Evolutionary conservation across 1,140 invertebrate genomes (phyloP).

Genomic region (Asobara japonica): DNA sequence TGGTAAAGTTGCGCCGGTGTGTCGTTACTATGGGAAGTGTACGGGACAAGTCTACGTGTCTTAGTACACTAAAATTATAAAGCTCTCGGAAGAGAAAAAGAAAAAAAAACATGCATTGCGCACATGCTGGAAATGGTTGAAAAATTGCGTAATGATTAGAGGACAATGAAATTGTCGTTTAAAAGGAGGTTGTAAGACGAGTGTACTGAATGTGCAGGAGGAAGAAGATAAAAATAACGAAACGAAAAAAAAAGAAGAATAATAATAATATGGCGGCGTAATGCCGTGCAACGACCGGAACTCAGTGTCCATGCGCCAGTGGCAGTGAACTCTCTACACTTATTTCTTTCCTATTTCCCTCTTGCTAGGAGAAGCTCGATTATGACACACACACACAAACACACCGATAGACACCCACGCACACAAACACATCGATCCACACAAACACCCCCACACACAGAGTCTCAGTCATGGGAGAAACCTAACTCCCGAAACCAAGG

Average conservation of each 20-base stretch:
- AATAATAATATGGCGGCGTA: not conserved
- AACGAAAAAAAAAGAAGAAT: not conserved
- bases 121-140: not conserved
- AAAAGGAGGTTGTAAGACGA: not conserved
- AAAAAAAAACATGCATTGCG: not conserved
- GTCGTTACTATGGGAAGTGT: conserved; percentile 27
- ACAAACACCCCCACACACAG: too few species aligned
- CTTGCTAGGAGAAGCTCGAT: too few species aligned
- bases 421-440: too few species aligned
- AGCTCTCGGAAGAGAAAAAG: not conserved
- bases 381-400: too few species aligned
- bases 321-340: conserved; percentile 5
- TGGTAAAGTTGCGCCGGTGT: conserved; percentile 25
- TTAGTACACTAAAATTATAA: conserved; percentile 7
- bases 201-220: too few species aligned
- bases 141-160: not conserved
- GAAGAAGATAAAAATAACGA: not conserved
- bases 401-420: too few species aligned
- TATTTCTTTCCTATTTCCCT: conserved; percentile 1
- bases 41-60: conserved; percentile 20
- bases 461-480: too few species aligned
- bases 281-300: conserved; percentile 12
- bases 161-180: conserved; percentile 1
- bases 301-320: conserved; percentile 12
- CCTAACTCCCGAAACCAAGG: too few species aligned